Evolutionary conservation across 2,113 vertebrate species (phyloP).

Genomic region (Silurus meridionalis): DNA sequence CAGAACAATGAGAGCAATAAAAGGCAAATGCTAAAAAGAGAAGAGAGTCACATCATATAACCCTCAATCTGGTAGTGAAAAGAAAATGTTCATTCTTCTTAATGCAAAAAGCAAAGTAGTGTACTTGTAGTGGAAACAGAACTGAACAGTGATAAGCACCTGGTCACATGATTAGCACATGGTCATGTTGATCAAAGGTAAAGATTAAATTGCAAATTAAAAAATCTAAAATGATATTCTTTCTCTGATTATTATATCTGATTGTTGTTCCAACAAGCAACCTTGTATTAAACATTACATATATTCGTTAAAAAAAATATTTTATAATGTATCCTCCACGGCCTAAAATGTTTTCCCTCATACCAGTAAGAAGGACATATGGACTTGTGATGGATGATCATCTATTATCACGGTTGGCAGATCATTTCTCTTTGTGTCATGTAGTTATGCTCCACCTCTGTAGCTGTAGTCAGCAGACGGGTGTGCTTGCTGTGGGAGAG

Average conservation of each 20-base stretch:
- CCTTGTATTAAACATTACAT: background rate
- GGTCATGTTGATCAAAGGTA: background rate
- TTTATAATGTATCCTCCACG: conserved; percentile 3
- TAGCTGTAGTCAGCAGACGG: conserved; percentile 55
- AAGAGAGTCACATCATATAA: background rate
- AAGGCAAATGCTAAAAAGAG: background rate
- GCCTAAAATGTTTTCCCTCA: background rate
- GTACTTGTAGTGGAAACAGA: background rate
- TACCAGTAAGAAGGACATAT: conserved; percentile 13
- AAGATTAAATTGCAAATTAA: background rate
- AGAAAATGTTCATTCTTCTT: background rate
- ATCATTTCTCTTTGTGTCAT: conserved; percentile 30
- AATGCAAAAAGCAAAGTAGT: background rate
- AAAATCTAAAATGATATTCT: background rate
- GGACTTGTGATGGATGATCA: conserved; percentile 24
- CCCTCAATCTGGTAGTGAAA: background rate
- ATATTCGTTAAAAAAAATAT: background rate
- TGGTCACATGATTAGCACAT: background rate
- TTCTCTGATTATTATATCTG: background rate
- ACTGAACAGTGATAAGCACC: background rate
- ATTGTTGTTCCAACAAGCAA: background rate
- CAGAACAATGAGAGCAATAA: background rate
- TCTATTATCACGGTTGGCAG: conserved; percentile 15
- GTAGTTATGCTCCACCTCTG: conserved; percentile 47
- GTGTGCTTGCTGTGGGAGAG: conserved; percentile 46